Base-by-base conservation (phyloP, 2,888 invertebrate species). In the Tenthredo notha region DNA sequence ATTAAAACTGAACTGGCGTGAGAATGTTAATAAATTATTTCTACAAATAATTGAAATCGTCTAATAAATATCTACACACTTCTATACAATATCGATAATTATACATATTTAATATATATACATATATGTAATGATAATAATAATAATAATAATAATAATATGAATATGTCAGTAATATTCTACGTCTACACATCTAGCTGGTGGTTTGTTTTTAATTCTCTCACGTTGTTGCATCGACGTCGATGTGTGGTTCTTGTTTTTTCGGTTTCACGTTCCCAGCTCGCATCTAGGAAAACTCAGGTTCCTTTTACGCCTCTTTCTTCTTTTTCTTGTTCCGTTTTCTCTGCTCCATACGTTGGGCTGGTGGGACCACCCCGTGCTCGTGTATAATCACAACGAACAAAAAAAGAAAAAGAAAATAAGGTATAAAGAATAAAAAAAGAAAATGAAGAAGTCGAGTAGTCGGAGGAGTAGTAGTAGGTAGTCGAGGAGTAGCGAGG, bases 181-280 rank as follows among this genome's bases (percentile, higher is more conserved):
- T 58, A 61, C 58, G 21, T 61, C 80, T 80, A 80, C 80, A 80
- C 61, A 80, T 77, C 77, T 77, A 77, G 47, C 54, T 77, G 72
- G 40, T 74, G n/a, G n/a, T 74, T 70, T 70, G 25, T 54, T 77
- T 50, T 54, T 77, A 33, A 77, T 50, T 50, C 50, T 77, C 77
- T 77, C 77, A 77, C 77, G 37, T 77, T 54, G 77, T 54, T 50
- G 77, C 15, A 25, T 50, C 54, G 77, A 50, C 29, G 54, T 33
- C 72, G 40, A 33, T 7, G 67, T 33, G 33, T 67, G 18, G 29
- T 67, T 67, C 6, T 67, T 67, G 12, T 33, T 61, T 25, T 61
- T 61, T 25, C 25, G 25, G 10, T 61, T 61, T 61, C 25, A 54
- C 25, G 9, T 9, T 61, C 61, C 25, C 25, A 25, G 25, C 61